Percentiles rank a stretch among this genome's conserved stretches.
phyloP scores from a whole-genome alignment of 2,888 invertebrate species.

The Aleiodes leptofemur region DNA sequence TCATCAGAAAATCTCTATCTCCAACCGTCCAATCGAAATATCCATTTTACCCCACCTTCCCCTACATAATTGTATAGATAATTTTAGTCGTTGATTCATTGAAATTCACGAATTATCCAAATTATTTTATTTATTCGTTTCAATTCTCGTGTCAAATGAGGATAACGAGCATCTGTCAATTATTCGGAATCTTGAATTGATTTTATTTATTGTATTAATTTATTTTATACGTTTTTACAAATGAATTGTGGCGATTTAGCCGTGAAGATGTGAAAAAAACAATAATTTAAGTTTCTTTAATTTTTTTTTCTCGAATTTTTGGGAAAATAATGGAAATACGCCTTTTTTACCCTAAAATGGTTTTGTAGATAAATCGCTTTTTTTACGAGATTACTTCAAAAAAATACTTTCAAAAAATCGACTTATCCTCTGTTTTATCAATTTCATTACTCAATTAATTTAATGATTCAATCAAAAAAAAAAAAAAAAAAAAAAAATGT shows the following conservation, averaged over 20 bases:
- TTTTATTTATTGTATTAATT: not conserved
- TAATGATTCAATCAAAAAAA: not conserved
- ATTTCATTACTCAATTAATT: not conserved
- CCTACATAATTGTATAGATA: conserved; percentile 28
- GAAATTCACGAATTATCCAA: not conserved
- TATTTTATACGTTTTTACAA: not conserved
- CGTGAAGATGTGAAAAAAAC: not conserved
- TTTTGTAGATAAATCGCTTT: too few relatives aligned
- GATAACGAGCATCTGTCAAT: not conserved
- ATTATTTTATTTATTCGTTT: not conserved
- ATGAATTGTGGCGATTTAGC: not conserved
- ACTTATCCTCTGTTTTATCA: not conserved
- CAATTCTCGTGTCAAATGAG: not conserved
- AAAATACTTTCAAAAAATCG: too few relatives aligned
- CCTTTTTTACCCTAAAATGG: too few relatives aligned
- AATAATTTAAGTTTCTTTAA: too few relatives aligned
- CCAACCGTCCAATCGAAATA: too few relatives aligned
- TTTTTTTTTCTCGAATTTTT: too few relatives aligned
- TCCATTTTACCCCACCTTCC: too few relatives aligned
- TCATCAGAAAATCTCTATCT: too few relatives aligned
- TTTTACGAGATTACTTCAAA: too few relatives aligned
- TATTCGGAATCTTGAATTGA: not conserved
- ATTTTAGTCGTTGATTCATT: not conserved
- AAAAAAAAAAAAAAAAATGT: not conserved
- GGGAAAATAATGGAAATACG: too few relatives aligned